Conservation (phyloP, 1,140 invertebrate genomes). For the Bombus impatiens region DNA sequence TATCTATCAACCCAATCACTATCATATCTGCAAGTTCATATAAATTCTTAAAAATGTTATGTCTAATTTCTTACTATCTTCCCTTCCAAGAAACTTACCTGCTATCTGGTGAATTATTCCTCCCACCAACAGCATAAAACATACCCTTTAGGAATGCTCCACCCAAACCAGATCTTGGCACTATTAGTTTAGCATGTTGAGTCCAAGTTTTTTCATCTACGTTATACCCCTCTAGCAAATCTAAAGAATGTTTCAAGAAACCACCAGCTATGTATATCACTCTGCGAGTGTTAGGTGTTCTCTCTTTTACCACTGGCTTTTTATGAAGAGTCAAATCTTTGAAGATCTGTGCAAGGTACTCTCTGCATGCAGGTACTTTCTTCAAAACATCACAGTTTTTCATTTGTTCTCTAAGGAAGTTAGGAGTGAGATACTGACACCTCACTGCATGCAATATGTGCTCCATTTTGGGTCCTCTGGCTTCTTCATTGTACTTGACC, state of each 20-base stretch:
- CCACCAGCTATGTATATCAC: conserved; percentile 96
- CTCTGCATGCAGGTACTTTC: conserved; percentile 93
- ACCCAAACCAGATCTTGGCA: conserved; percentile 93
- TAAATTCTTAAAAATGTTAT: neutral
- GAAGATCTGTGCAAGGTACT: conserved; percentile 95
- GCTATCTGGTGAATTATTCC: conserved; percentile 92
- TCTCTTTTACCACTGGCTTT: conserved; percentile 89
- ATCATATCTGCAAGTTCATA: conserved; percentile 72
- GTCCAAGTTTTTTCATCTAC: conserved; percentile 93
- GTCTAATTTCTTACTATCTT: neutral
- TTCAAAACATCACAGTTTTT: conserved; percentile 94
- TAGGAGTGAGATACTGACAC: conserved; percentile 95
- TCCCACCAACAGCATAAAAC: conserved; percentile 95
- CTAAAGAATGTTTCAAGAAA: conserved; percentile 92
- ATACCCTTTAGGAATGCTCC: conserved; percentile 93
- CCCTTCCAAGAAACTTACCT: conserved; percentile 83
- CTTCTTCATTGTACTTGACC: conserved; percentile 94
- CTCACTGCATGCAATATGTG: conserved; percentile 93
- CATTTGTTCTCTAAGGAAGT: conserved; percentile 94
- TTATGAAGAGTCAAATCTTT: conserved; percentile 93
- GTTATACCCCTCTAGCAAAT: conserved; percentile 93
- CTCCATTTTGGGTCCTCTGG: conserved; percentile 91
- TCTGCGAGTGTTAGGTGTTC: conserved; percentile 92
- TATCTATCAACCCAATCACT: conserved; percentile 85
- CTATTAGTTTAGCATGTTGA: conserved; percentile 89